Conservation (phyloP, 2,113 vertebrate genomes). For the Hirundichthys speculiger region DNA sequence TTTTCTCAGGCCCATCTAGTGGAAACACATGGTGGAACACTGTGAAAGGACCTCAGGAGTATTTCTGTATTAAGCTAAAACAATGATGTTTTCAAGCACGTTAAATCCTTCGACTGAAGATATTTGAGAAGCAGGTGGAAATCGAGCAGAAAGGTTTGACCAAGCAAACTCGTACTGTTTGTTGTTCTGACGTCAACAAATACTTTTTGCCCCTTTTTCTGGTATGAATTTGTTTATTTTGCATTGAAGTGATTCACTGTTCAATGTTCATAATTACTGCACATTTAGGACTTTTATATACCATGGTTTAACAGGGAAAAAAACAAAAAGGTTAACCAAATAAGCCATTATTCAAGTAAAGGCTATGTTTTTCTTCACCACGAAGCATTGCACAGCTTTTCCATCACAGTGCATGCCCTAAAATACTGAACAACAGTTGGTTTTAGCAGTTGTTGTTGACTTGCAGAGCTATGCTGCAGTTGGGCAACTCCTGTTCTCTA, state of each 20-base stretch:
- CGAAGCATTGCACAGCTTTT: constrained; percentile 68
- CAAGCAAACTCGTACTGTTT: not conserved
- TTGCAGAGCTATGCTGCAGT: constrained; percentile 67
- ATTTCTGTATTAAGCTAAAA: constrained; percentile 19
- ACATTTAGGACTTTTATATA: constrained; percentile 56
- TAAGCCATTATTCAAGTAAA: constrained; percentile 43
- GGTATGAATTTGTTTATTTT: constrained; percentile 64
- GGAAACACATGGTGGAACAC: constrained; percentile 24
- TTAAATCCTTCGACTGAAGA: constrained; percentile 10
- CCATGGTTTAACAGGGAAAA: constrained; percentile 20
- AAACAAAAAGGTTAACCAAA: constrained; percentile 65
- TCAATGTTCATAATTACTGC: constrained; percentile 53
- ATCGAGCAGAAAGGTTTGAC: constrained; percentile 5
- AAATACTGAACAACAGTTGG: constrained; percentile 74
- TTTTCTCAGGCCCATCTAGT: constrained; percentile 8
- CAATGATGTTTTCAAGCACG: constrained; percentile 11
- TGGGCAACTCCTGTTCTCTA: constrained; percentile 70
- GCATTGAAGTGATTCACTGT: constrained; percentile 44
- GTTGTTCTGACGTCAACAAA: constrained; percentile 34
- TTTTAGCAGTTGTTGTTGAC: constrained; percentile 79
- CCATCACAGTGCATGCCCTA: constrained; percentile 62
- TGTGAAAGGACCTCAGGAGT: constrained; percentile 11
- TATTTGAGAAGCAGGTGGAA: constrained; percentile 8
- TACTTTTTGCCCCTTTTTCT: constrained; percentile 18
- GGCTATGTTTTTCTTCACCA: constrained; percentile 67